These are phyloP conservation scores for Trididemnum nubilum DNA, from an alignment of 23 tunicate species.

Conservation along the genomic window DNA sequence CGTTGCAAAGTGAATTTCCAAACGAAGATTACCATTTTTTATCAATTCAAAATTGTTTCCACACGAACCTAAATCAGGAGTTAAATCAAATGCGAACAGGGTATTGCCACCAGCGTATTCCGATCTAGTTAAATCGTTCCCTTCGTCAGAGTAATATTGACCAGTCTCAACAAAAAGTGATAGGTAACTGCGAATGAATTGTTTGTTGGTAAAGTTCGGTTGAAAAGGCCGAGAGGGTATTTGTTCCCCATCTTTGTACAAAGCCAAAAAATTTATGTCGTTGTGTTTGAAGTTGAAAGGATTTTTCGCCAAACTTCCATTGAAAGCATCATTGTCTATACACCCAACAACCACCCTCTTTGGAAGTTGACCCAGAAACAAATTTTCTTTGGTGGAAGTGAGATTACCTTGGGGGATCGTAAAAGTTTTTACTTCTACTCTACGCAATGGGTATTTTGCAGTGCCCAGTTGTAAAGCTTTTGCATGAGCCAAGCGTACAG, in stretches of 20 bases:
- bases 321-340: slow-evolving; percentile 37
- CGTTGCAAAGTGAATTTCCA: slow-evolving; percentile 35
- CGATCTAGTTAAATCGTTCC: slow-evolving; percentile 12
- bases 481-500: slow-evolving; percentile 29
- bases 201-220: slow-evolving; percentile 18
- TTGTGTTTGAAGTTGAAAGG: slow-evolving; percentile 41
- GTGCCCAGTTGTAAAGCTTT: slow-evolving; percentile 14
- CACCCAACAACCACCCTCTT: slow-evolving; percentile 30
- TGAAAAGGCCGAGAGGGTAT: slow-evolving; percentile 19
- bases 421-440: slow-evolving; percentile 22
- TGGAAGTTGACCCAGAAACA: slow-evolving; percentile 46
- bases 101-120: slow-evolving; percentile 27
- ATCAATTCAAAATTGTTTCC: slow-evolving; percentile 17
- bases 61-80: slow-evolving; percentile 8
- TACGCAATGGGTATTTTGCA: slow-evolving; percentile 26
- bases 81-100: slow-evolving; percentile 39
- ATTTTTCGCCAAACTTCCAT: slow-evolving; percentile 2
- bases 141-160: slow-evolving; percentile 5
- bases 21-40: slow-evolving; percentile 23
- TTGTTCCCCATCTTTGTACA: slow-evolving; percentile 17
- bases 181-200: slow-evolving; percentile 22
- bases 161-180: slow-evolving; percentile 2
- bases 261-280: slow-evolving; percentile 5
- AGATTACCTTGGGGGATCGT: slow-evolving; percentile 37
- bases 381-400: not conserved